Evolutionary conservation across 2,888 invertebrate species (phyloP).

Genomic region (Julus scanicus): DNA sequence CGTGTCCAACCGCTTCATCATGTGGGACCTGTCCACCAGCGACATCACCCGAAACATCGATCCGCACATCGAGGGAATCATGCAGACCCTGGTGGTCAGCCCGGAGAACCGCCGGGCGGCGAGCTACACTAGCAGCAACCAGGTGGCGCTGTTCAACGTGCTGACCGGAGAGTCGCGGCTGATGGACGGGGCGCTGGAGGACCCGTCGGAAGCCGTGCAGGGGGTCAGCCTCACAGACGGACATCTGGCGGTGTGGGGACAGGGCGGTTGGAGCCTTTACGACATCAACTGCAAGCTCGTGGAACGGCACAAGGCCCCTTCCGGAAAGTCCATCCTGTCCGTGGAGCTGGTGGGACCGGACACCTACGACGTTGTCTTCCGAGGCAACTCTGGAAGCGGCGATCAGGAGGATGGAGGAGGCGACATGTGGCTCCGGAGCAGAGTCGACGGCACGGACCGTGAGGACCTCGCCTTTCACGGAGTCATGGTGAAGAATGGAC

Average conservation of each 20-base stretch:
- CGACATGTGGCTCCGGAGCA: slow-evolving; percentile 75
- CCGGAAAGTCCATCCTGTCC: slow-evolving; percentile 57
- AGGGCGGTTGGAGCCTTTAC: slow-evolving; percentile 77
- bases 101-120: slow-evolving; percentile 96
- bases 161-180: slow-evolving; percentile 91
- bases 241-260: slow-evolving; percentile 81
- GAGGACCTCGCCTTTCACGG: slow-evolving; percentile 72
- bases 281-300: slow-evolving; percentile 65
- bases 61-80: slow-evolving; percentile 94
- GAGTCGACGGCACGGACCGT: slow-evolving; percentile 68
- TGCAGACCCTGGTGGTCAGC: slow-evolving; percentile 91
- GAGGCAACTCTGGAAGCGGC: slow-evolving; percentile 78
- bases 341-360: slow-evolving; percentile 72
- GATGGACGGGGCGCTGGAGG: slow-evolving; percentile 84
- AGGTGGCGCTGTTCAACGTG: slow-evolving; percentile 90
- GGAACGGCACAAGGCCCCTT: slow-evolving; percentile 54
- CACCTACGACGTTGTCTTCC: slow-evolving; percentile 77
- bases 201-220: slow-evolving; percentile 71
- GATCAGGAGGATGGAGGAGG: slow-evolving; percentile 68
- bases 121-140: slow-evolving; percentile 95
- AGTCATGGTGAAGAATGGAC: slow-evolving; percentile 77
- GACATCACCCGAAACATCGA: slow-evolving; percentile 89
- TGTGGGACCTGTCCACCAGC: slow-evolving; percentile 96
- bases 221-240: slow-evolving; percentile 77
- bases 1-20: slow-evolving; percentile 95